These are phyloP conservation scores for Cecidostiba fungosa DNA, from an alignment of 2,888 invertebrate genomes.

Conservation along the genomic window DNA sequence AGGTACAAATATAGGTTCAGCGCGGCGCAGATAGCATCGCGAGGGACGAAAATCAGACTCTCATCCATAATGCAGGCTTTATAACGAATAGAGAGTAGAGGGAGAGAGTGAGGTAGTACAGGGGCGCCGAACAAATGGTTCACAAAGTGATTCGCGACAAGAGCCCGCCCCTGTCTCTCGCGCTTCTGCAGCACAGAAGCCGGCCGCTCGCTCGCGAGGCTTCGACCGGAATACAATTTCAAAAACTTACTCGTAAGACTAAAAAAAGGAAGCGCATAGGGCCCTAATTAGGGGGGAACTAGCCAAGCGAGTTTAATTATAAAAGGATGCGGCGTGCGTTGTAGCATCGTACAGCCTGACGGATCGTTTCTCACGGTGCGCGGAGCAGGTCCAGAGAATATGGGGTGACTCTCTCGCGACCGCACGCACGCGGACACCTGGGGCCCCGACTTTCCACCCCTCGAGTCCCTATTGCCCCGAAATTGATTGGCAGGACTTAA, in stretches of 20 bases:
- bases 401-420: slow-evolving; percentile 7
- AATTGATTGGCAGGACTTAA: slow-evolving; percentile 64
- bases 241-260: not conserved
- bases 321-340: not conserved
- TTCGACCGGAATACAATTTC: too few relatives aligned
- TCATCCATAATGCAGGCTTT: slow-evolving; percentile 60
- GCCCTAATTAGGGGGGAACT: slow-evolving; percentile 11
- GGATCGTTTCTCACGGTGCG: slow-evolving; percentile 55
- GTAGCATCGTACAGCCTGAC: not conserved
- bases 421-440: slow-evolving; percentile 15
- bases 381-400: not conserved
- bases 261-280: slow-evolving; percentile 14
- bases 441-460: slow-evolving; percentile 51
- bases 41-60: slow-evolving; percentile 53
- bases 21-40: slow-evolving; percentile 35
- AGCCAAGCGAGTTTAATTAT: slow-evolving; percentile 19
- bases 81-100: slow-evolving; percentile 26
- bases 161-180: not conserved
- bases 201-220: too few relatives aligned
- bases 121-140: slow-evolving; percentile 52
- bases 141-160: slow-evolving; percentile 61
- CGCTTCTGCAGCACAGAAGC: not conserved
- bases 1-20: slow-evolving; percentile 64
- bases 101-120: not conserved
- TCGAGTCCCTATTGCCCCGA: slow-evolving; percentile 18